Evolutionary conservation across 1,140 invertebrate genomes (phyloP), one percentile per base, ranked within the genome.

Genomic region (Mylabris phalerata): DNA sequence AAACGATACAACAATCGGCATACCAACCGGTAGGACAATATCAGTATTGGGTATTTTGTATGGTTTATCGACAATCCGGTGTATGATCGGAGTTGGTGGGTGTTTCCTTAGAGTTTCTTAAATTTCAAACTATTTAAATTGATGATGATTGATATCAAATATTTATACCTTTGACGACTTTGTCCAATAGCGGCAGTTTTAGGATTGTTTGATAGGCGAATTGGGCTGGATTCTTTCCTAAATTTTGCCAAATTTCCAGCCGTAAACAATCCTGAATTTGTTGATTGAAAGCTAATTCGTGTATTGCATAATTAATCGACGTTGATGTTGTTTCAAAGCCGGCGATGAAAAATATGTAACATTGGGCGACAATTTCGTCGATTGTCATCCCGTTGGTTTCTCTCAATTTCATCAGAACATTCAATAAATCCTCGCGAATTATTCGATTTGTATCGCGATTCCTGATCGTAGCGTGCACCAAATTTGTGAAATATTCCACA

Each of bases 201-300:
- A 32, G 7, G 7, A 32, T 7, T 32, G 32, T 5, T 32, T 32
- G 4, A 7, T 32, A 32, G 4, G 32, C 7, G 32, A 5, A 32
- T 32, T 32, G 0, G 1, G 32, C 7, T 0, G 7, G 4, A 32
- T 32, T 7, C 7, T 7, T 32, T 32, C 32, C 32, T 24, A 48
- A 25, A 48, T 25, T 11, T 10, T 3, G 4, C 3, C 3, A 4
- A 1, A 90, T 69, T 75, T 92, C 88, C 60, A 82, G 66, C 40
- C 82, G 76, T 2, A 92, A 67, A 71, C 82, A 85, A 1, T 84
- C 75, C 66, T 91, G 87, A 42, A 81, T 78, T 1, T 79, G 73
- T 4, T 77, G 81, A 73, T 87, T 83, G n/a, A 60, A 74, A 3
- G 86, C 81, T 11, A 90, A 67, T 48, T 83, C 78, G 66, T 85